Evolutionary conservation across 1,140 invertebrate genomes (phyloP), one percentile per base, ranked within the genome.

Genomic region (Ruditapes philippinarum): DNA sequence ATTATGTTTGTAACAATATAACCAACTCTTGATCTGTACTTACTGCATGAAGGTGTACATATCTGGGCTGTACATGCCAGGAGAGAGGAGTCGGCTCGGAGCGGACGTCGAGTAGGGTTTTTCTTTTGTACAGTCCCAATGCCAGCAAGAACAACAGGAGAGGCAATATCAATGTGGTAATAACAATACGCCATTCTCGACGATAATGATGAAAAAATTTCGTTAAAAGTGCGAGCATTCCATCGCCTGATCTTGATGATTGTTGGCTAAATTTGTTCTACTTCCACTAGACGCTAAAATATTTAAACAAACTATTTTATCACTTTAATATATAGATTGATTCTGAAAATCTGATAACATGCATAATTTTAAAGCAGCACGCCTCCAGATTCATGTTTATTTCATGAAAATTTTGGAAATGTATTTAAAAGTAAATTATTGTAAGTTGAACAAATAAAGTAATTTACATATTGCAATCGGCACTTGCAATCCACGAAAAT

Each of bases 171-270:
- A 96, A 31, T 5, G 92, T 87, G 12, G 93, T 91, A 14, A 95
- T 19, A 22, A 93, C 81, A 74, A 93, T 91, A 25, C 93, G 91
- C 93, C 94, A 94, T 89, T 95, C 92, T 19, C 94, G 88, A 14
- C 92, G 91, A 86, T 94, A 94, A 79, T 96, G 95, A 76, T 94
- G 93, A 76, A 95, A 93, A 11, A 95, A 92, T 79, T 96, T 96
- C 1, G 92, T 49, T 12, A 95, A 51, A n/a, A 96, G 68, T 2
- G 94, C 91, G 25, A 65, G 2, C 12, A 65, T 65, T 22, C 62
- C 62, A 36, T 31, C 62, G 5, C 62, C 62, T 5, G 62, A 65
- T 65, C 12, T 31, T 31, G 12, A 22, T 31, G 62, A 5, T 1
- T 65, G 25, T 65, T 65, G 12, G 62, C 12, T 31, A 65, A n/a